Evolutionary conservation across 2,797 vertebrate species (phyloP), one percentile per base, ranked within the genome.

Genomic region (Gymnothorax javanicus): DNA sequence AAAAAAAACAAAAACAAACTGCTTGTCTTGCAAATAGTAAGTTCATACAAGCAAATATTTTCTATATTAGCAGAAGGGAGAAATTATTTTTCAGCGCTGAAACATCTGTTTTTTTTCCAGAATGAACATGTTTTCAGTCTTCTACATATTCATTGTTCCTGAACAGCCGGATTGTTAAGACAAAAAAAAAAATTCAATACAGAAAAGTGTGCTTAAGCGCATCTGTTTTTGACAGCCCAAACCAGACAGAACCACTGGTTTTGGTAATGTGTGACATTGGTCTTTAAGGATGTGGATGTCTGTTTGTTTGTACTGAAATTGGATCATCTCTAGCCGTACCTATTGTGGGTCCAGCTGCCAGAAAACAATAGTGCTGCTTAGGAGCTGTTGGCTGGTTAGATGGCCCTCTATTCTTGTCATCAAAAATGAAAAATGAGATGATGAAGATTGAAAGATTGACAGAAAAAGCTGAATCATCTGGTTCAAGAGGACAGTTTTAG

Each of bases 81-180:
- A n/a, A n/a, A n/a, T n/a, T n/a, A n/a, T n/a, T n/a, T n/a, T n/a
- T n/a, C n/a, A n/a, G n/a, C n/a, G n/a, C n/a, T n/a, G n/a, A n/a
- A n/a, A n/a, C n/a, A n/a, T n/a, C n/a, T n/a, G n/a, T n/a, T n/a
- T n/a, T n/a, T n/a, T n/a, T n/a, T n/a, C n/a, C n/a, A n/a, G n/a
- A n/a, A n/a, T n/a, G n/a, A n/a, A n/a, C n/a, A n/a, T n/a, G n/a
- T n/a, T n/a, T n/a, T n/a, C n/a, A n/a, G 62, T 23, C 20, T 50
- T 17, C 43, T 3, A 9, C 11, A 77, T 1, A 9, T 50, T 77
- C 73, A 50, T 43, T 73, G 27, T 13, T 54, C 43, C 20, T 79
- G 75, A 23, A 50, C 20, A 23, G 7, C 7, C 85, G 91, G 89
- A 93, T 91, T 92, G 88, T 90, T 92, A 93, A 90, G 62, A 91